Conservation (phyloP, 2,797 vertebrate genomes). For the Fratercula arctica region DNA sequence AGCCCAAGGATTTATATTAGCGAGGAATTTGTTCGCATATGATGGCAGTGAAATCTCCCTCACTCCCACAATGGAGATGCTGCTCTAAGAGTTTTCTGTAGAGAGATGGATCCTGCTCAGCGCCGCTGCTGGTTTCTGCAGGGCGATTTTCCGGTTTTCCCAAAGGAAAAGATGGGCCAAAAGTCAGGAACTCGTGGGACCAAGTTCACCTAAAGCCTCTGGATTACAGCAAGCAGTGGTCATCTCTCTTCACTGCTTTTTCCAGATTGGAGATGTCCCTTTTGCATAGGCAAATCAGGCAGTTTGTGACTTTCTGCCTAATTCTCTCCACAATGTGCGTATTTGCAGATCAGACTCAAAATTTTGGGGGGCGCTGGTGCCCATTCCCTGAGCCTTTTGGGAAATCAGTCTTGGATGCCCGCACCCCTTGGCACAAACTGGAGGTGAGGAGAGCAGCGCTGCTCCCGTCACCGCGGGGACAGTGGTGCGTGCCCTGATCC, state of each 20-base stretch:
- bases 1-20: not conserved
- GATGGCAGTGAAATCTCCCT: not conserved
- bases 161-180: not conserved
- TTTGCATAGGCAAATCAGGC: not conserved
- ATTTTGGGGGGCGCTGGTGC: not conserved
- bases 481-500: fast-evolving
- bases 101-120: not conserved
- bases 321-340: not conserved
- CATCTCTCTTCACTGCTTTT: not conserved
- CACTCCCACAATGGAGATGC: fast-evolving
- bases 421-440: not conserved
- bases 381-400: not conserved
- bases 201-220: not conserved
- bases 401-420: not conserved
- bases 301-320: not conserved
- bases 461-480: not conserved
- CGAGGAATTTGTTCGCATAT: not conserved
- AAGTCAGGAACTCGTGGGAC: not conserved
- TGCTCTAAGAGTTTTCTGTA: not conserved
- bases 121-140: not conserved
- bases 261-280: not conserved
- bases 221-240: not conserved
- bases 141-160: not conserved
- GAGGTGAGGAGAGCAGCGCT: not conserved
- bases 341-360: not conserved